Evolutionary conservation across 2,797 vertebrate species (phyloP).

Genomic region (Sus cebifrons): DNA sequence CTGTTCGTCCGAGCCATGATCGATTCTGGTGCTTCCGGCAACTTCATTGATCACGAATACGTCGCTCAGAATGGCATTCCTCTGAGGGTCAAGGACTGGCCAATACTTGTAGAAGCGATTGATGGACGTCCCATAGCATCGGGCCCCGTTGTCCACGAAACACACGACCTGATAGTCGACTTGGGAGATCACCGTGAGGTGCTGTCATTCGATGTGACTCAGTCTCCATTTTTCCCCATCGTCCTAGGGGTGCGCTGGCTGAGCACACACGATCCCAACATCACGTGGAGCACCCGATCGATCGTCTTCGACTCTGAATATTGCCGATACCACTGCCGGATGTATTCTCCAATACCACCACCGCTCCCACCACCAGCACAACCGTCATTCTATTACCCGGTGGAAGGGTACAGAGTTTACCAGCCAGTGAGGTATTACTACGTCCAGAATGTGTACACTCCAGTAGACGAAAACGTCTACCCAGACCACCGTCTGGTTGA

Average conservation of each 20-base stretch:
- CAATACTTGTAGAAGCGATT: slow-evolving; percentile 84
- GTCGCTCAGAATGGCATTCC: slow-evolving; percentile 81
- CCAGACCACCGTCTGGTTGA: slow-evolving; percentile 79
- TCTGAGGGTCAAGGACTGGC: slow-evolving; percentile 83
- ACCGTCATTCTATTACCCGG: slow-evolving; percentile 44
- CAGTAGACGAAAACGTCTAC: slow-evolving; percentile 80
- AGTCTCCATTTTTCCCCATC: slow-evolving; percentile 84
- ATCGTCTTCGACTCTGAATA: slow-evolving; percentile 84
- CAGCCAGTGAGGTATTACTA: slow-evolving; percentile 81
- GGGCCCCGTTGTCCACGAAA: slow-evolving; percentile 83
- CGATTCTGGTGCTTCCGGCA: slow-evolving; percentile 85
- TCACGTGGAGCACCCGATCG: slow-evolving; percentile 84
- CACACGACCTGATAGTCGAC: slow-evolving; percentile 81
- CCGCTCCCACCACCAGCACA: background rate
- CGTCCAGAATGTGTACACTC: slow-evolving; percentile 84
- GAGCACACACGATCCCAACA: slow-evolving; percentile 82
- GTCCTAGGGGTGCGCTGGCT: slow-evolving; percentile 86
- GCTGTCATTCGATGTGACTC: slow-evolving; percentile 84
- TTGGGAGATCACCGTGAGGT: slow-evolving; percentile 83
- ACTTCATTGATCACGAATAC: slow-evolving; percentile 83
- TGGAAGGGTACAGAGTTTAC: slow-evolving; percentile 78
- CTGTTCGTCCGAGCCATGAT: slow-evolving; percentile 86
- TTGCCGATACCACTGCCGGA: slow-evolving; percentile 82
- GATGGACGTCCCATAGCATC: slow-evolving; percentile 84
- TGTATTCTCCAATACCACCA: slow-evolving; percentile 72